Evolutionary conservation across 2,797 vertebrate genomes (phyloP).

Genomic region (Pangasius mekongensis): DNA sequence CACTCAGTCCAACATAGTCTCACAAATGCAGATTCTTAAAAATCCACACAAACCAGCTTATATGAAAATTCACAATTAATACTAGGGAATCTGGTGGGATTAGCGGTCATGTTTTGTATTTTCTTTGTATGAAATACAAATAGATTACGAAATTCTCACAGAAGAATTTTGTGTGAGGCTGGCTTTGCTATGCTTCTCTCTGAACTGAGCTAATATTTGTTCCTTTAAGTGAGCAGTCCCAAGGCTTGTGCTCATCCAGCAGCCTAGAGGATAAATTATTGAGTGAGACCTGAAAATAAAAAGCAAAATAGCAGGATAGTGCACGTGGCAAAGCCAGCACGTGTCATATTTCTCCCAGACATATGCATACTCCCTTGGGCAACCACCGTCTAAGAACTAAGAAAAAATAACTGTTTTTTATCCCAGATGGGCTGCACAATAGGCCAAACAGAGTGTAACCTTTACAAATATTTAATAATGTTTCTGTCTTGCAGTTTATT

Average conservation of each 20-base stretch:
- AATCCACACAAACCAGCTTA: background rate
- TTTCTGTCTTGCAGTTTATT: background rate
- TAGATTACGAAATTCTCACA: background rate
- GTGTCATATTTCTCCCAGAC: conserved; percentile 33
- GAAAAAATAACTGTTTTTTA: background rate
- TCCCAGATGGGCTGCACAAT: background rate
- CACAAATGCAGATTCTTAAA: background rate
- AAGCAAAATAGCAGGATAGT: conserved; percentile 32
- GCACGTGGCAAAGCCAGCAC: conserved; percentile 48
- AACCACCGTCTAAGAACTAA: background rate
- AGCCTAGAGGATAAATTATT: conserved; percentile 55
- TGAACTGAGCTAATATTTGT: conserved; percentile 25
- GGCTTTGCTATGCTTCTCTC: background rate
- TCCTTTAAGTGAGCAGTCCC: conserved; percentile 26
- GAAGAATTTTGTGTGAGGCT: background rate
- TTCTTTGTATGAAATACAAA: background rate
- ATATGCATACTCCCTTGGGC: conserved; percentile 9
- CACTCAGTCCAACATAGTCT: background rate
- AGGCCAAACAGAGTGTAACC: background rate
- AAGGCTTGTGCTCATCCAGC: conserved; percentile 34
- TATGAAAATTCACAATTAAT: background rate
- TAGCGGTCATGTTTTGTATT: background rate
- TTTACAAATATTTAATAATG: background rate
- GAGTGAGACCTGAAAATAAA: conserved; percentile 51
- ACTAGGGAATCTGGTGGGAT: background rate